These are phyloP conservation scores for Eupeodes corollae DNA, from an alignment of 1,140 invertebrate genomes.

Conservation along the genomic window DNA sequence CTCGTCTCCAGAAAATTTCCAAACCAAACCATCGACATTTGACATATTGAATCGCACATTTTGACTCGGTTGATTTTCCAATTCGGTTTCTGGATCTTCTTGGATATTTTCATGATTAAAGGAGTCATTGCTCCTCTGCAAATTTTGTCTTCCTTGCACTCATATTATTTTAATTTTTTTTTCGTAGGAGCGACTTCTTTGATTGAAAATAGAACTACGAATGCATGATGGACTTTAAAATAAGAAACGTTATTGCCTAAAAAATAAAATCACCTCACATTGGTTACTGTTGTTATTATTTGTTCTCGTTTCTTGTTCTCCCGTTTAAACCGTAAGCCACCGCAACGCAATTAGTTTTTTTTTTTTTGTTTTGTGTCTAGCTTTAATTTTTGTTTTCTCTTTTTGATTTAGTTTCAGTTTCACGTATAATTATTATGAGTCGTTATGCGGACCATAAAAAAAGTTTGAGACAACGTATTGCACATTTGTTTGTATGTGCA, in stretches of 20 bases:
- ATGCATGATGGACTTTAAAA: not conserved
- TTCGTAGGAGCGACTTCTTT: not conserved
- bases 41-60: not conserved
- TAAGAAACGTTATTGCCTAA: not conserved
- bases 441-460: too few relatives aligned
- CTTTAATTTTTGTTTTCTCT: too few relatives aligned
- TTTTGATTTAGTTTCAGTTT: too few relatives aligned
- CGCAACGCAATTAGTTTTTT: not conserved
- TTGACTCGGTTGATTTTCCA: not conserved
- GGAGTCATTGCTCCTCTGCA: not conserved
- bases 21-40: too few relatives aligned
- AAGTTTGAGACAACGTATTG: too few relatives aligned
- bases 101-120: not conserved
- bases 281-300: not conserved
- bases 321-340: not conserved
- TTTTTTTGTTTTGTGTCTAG: too few relatives aligned
- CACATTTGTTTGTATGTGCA: too few relatives aligned
- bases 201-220: not conserved
- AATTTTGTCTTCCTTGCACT: not conserved
- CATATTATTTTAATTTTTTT: not conserved
- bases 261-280: not conserved
- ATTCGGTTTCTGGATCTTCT: not conserved
- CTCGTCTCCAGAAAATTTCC: constrained; percentile 13
- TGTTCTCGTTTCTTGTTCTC: not conserved
- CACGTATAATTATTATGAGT: too few relatives aligned